phyloP scores from a whole-genome alignment of 1,140 invertebrate species.

The Pectinophora gossypiella region DNA sequence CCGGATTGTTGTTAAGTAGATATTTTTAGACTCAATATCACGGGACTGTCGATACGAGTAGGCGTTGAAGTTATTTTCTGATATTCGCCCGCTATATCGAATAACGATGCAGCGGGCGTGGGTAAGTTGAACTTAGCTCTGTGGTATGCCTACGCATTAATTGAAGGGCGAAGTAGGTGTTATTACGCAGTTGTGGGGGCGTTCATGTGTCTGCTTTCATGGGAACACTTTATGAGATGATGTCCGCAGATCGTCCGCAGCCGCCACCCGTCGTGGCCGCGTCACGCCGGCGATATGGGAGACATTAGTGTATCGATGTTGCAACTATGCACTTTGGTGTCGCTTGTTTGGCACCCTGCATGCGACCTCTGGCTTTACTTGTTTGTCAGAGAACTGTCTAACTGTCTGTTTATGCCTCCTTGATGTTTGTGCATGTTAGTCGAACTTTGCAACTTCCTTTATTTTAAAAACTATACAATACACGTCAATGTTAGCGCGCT shows the following conservation, averaged over 20 bases:
- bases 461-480: slow-evolving; percentile 1
- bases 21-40: neutral
- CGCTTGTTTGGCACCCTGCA: slow-evolving; percentile 4
- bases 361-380: slow-evolving; percentile 5
- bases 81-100: slow-evolving; percentile 7
- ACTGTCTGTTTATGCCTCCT: slow-evolving; percentile 4
- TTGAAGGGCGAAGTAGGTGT: slow-evolving; percentile 31
- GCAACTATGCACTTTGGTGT: slow-evolving; percentile 4
- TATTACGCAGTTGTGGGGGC: slow-evolving; percentile 30
- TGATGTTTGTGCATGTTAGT: slow-evolving; percentile 5
- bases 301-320: slow-evolving; percentile 4
- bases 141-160: slow-evolving; percentile 27
- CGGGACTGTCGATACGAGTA: slow-evolving; percentile 1
- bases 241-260: neutral
- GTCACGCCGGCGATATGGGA: neutral
- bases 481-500: neutral
- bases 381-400: slow-evolving; percentile 5
- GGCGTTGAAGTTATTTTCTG: neutral
- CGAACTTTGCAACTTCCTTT: slow-evolving; percentile 5
- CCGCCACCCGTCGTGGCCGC: neutral
- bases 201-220: slow-evolving; percentile 22
- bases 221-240: slow-evolving; percentile 7
- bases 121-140: slow-evolving; percentile 13
- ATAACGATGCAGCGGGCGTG: slow-evolving; percentile 17
- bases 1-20: slow-evolving; percentile 1